Base-by-base conservation (phyloP, 2,888 invertebrate genomes). In the Polyommatus icarus region DNA sequence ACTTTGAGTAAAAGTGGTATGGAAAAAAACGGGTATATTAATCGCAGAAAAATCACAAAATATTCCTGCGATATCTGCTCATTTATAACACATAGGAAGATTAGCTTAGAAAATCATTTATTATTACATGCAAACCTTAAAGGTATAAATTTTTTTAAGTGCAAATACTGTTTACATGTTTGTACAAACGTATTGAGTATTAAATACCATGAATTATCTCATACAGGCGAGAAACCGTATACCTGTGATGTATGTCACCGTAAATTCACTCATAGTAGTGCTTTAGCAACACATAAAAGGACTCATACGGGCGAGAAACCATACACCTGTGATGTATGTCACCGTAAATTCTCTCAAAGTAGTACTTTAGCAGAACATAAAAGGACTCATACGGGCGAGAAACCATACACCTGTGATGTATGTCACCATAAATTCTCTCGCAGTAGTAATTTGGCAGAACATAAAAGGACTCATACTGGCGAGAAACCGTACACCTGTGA, bases 61-160 rank as follows among this genome's bases (percentile, higher is more conserved):
- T 71, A 72, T 57, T 15, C 75, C 24, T 82, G 79, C 76, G 73
- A 78, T 46, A 76, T 79, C 57, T 81, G 82, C 78, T 36, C 78
- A 2, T 78, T 73, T 46, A n/a, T 10, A 76, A 75, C 78, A 71
- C 20, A 29, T 36, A 46, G 1, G 15, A 77, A 77, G 36, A 54
- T 18, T 8, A n/a, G 24, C 18, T 73, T 78, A 72, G 32, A 46
- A 50, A 61, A 71, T 61, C 76, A 78, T 46, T 61, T 78, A 50
- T 12, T 61, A 8, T 50, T 76, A 32, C 78, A 78, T 18, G 10
- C 79, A 82, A 29, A 79, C 78, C 15, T 79, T 76, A 24, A 78
- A 81, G 1, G 18, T 32, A 20, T 72, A 54, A 7, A 54, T 57
- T 6, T 54, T 32, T 72, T 71, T 7, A 72, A 77, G 36, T 72